Base-by-base conservation (phyloP, 2,888 invertebrate species). In the Lasioglossum calceatum region DNA sequence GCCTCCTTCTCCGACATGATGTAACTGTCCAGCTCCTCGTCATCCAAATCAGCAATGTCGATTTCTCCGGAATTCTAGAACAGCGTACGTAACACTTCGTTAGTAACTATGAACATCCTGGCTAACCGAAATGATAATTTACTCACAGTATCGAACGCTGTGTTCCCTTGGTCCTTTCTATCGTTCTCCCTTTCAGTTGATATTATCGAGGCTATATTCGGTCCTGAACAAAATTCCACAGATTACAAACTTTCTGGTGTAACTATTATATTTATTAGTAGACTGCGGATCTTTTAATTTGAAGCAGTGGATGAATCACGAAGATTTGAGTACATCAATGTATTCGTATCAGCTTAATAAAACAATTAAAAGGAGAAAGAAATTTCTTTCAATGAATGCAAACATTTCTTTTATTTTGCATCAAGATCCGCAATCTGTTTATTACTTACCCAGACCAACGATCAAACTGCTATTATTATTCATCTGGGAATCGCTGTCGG, bases 1-100 rank as follows among this genome's bases (percentile, higher is more conserved):
- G 97, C 97, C 95, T 99, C 99, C 77, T 97, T 97, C 70, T 97
- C 97, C 3, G 96, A 97, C 96, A 98, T 96, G 86, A 99, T 98
- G 92, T 99, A 98, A 23, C 97, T 97, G 93, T 98, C 98, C 74
- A 99, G 96, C 96, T 99, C 99, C 8, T 97, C 97, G 93, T 99
- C 99, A 92, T 99, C 98, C 76, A 98, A 96, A 64, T 97, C 97
- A 70, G 97, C 97, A 67, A 98, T 95, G 88, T 97, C 96, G 27
- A 98, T 95, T 89, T 98, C 97, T 0, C 93, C 94, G 3, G 90
- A 89, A 80, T 86, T 81, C 93, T 95, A 58, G 36, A 87, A 82
- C 4, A 36, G 36, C 23, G 23, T 23, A 23, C 1, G 1, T 4
- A 19, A 32, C 54, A 23, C 23, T 54, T 54, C 10, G 23, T 23